Percentiles rank a stretch among this genome's conserved stretches.
Conservation (phyloP, 2,113 vertebrate genomes). For the Microtus pennsylvanicus region DNA sequence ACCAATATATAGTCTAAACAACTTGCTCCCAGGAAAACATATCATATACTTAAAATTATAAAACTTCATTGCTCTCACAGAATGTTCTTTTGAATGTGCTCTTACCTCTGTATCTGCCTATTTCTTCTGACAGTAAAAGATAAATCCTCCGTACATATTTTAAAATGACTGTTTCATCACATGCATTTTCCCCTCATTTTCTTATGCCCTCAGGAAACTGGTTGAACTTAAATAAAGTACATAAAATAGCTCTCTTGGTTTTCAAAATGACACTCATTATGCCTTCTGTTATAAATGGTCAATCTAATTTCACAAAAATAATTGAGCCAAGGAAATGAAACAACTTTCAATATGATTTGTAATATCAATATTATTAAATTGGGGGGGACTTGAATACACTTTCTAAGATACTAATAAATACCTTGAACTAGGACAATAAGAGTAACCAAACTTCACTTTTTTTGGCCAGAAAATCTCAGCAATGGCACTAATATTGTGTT, state of each 20-base stretch:
- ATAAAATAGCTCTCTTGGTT: constrained; percentile 55
- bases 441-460: constrained; percentile 55
- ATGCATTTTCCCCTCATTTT: constrained; percentile 63
- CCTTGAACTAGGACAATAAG: constrained; percentile 49
- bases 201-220: constrained; percentile 30
- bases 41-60: constrained; percentile 19
- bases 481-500: constrained; percentile 9
- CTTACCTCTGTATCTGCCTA: constrained; percentile 40
- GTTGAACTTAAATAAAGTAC: constrained; percentile 63
- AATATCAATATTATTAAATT: constrained; percentile 47
- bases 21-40: not conserved
- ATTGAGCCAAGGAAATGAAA: constrained; percentile 61
- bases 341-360: constrained; percentile 58
- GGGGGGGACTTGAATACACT: constrained; percentile 24
- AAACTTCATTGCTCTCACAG: not conserved
- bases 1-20: constrained; percentile 23
- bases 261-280: constrained; percentile 63
- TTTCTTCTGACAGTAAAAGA: constrained; percentile 62
- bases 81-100: not conserved
- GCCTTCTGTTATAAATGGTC: constrained; percentile 48
- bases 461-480: constrained; percentile 60
- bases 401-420: constrained; percentile 31
- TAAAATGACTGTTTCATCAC: constrained; percentile 57
- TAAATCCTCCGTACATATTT: constrained; percentile 69
- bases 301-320: constrained; percentile 64